Percentiles rank a stretch among this genome's conserved stretches.
Conservation (phyloP, 2,797 vertebrate species). For the Spondyliosoma cantharus region DNA sequence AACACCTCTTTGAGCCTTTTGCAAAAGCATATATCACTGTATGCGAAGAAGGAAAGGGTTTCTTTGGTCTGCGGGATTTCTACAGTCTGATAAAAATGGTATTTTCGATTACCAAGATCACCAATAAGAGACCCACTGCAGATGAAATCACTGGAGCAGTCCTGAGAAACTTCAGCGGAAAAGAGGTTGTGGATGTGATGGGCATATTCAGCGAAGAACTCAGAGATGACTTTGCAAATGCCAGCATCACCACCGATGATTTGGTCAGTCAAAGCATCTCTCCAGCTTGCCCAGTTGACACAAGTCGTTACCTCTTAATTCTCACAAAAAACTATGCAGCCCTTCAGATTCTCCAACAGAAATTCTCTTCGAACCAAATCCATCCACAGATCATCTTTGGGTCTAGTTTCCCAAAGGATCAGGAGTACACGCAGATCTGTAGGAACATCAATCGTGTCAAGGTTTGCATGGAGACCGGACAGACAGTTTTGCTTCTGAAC, state of each 20-base stretch:
- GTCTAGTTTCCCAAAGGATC: conserved; percentile 92
- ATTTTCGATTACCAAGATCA: conserved; percentile 82
- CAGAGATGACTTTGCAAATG: conserved; percentile 48
- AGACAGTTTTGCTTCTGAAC: conserved; percentile 88
- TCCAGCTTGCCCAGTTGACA: conserved; percentile 73
- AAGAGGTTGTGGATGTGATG: conserved; percentile 81
- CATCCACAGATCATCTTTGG: conserved; percentile 93
- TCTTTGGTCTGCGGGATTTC: conserved; percentile 93
- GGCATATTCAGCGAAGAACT: conserved; percentile 78
- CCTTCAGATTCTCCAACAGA: conserved; percentile 89
- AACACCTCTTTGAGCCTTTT: conserved; percentile 83
- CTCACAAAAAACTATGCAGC: conserved; percentile 91
- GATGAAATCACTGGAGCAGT: conserved; percentile 82
- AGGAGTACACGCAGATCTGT: conserved; percentile 92
- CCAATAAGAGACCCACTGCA: conserved; percentile 64
- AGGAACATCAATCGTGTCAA: conserved; percentile 90
- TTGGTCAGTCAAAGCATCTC: conserved; percentile 86
- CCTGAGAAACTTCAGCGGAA: conserved; percentile 92
- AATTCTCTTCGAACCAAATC: conserved; percentile 68
- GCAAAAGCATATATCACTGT: conserved; percentile 86
- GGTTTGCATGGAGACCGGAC: conserved; percentile 91
- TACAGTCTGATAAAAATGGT: conserved; percentile 95
- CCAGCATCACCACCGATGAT: conserved; percentile 78
- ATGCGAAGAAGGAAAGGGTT: conserved; percentile 86
- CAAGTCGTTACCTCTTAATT: conserved; percentile 89